phyloP scores from a whole-genome alignment of 2,113 vertebrate species.

The Patagioenas fasciata region DNA sequence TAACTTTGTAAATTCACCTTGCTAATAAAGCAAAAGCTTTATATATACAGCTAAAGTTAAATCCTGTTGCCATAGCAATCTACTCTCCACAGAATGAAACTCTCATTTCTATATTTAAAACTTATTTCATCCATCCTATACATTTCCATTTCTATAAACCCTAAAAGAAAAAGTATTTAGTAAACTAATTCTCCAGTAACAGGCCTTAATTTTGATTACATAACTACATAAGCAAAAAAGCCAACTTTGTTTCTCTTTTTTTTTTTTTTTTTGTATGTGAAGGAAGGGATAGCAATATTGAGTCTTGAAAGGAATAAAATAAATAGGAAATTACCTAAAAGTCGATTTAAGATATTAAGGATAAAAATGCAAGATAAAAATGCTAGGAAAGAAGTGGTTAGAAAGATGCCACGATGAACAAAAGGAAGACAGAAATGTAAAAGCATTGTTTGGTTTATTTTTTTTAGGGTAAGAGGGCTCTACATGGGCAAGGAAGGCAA shows the following conservation, averaged over 20 bases:
- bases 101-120: not conserved
- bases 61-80: conserved; percentile 21
- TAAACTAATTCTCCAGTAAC: not conserved
- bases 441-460: not conserved
- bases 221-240: too few species aligned
- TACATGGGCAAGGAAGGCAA: not conserved
- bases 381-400: not conserved
- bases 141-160: not conserved
- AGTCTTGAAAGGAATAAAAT: not conserved
- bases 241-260: too few species aligned
- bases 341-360: not conserved
- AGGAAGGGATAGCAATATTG: not conserved
- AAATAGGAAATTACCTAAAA: not conserved
- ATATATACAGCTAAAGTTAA: not conserved
- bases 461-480: not conserved
- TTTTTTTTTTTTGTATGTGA: too few species aligned
- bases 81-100: not conserved
- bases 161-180: not conserved
- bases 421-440: not conserved
- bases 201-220: not conserved
- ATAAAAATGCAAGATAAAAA: not conserved
- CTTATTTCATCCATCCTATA: not conserved
- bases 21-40: not conserved
- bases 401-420: not conserved
- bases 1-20: not conserved